Percentiles rank a stretch among this genome's conserved stretches.
These are phyloP conservation scores for Eupithecia insigniata DNA, from an alignment of 2,888 invertebrate species.

Conservation along the genomic window DNA sequence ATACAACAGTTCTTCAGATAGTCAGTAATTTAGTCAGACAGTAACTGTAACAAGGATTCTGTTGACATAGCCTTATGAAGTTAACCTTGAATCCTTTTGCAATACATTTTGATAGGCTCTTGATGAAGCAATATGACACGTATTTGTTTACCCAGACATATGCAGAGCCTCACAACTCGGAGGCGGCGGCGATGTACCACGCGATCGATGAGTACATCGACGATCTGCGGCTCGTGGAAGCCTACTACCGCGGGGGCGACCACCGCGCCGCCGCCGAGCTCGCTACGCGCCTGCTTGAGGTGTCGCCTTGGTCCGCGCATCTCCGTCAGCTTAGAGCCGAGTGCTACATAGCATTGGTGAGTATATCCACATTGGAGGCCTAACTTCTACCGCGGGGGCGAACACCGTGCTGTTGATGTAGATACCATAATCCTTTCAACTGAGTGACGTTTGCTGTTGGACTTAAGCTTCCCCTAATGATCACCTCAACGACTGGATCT, in stretches of 20 bases:
- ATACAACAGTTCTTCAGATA: background rate
- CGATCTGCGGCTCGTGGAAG: conserved; percentile 84
- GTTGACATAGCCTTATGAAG: background rate
- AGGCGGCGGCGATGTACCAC: conserved; percentile 88
- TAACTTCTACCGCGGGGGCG: background rate
- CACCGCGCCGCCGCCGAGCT: conserved; percentile 81
- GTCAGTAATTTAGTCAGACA: background rate
- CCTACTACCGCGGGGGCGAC: conserved; percentile 80
- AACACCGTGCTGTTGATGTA: too few species aligned
- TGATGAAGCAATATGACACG: background rate
- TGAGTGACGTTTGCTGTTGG: background rate
- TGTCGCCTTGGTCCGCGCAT: conserved; percentile 94
- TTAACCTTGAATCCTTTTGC: background rate
- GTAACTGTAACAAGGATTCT: background rate
- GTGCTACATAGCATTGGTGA: conserved; percentile 88
- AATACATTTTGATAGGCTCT: background rate
- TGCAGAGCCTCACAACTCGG: conserved; percentile 89
- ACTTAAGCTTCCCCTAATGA: background rate
- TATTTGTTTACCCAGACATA: conserved; percentile 56
- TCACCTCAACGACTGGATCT: too few species aligned
- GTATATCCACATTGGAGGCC: conserved; percentile 17
- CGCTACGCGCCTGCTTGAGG: conserved; percentile 88
- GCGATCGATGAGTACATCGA: conserved; percentile 88
- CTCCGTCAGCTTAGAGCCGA: conserved; percentile 94
- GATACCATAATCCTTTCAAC: background rate